Conservation (phyloP, 2,888 invertebrate genomes). For the Syritta pipiens region DNA sequence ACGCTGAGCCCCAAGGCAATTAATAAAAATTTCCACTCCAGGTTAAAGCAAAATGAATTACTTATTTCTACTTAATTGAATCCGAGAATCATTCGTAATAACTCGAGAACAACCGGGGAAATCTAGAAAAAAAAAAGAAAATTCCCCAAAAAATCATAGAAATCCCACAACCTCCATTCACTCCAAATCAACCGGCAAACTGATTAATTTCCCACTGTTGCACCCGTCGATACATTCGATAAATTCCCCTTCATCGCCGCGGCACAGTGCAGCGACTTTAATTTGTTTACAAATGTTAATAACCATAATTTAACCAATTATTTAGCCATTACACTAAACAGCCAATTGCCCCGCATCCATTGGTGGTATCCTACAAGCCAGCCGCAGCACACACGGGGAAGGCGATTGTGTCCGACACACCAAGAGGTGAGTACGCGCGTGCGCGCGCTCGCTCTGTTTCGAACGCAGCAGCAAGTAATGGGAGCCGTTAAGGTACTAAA, state of each 20-base stretch:
- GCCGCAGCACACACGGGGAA: not conserved
- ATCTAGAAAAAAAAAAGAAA: slow-evolving; percentile 13
- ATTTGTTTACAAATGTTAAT: slow-evolving; percentile 69
- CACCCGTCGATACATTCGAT: slow-evolving; percentile 15
- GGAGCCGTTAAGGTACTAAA: slow-evolving; percentile 49
- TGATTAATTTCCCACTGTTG: slow-evolving; percentile 39
- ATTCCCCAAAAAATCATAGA: not conserved
- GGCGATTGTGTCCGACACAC: slow-evolving; percentile 6
- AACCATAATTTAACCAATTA: slow-evolving; percentile 69
- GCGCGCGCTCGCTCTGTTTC: slow-evolving; percentile 20
- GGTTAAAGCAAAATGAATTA: no score
- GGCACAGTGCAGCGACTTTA: slow-evolving; percentile 23
- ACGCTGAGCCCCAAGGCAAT: slow-evolving; percentile 13
- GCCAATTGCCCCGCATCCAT: slow-evolving; percentile 55
- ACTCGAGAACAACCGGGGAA: no score
- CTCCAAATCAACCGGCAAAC: not conserved
- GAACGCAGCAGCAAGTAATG: slow-evolving; percentile 28
- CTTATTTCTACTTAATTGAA: no score
- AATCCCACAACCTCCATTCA: slow-evolving; percentile 7
- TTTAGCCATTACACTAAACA: slow-evolving; percentile 67
- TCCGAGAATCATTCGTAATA: no score
- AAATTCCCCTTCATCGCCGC: not conserved
- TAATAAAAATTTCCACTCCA: slow-evolving; percentile 37
- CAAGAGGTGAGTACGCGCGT: not conserved
- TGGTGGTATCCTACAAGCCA: slow-evolving; percentile 36